Conservation (phyloP, 2,888 invertebrate species). For the Orthonychiurus folsomi region DNA sequence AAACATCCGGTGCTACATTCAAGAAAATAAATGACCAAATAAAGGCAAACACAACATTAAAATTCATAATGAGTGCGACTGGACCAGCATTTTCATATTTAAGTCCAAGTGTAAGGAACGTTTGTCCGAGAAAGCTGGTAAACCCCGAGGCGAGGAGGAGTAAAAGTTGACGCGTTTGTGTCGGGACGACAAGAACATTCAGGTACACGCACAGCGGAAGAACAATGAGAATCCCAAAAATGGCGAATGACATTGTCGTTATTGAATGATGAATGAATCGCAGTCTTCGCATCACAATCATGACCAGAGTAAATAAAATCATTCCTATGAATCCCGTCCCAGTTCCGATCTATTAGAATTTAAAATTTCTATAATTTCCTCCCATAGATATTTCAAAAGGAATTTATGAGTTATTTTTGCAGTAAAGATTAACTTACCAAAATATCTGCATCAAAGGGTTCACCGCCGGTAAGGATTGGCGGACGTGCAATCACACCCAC, state of each 20-base stretch:
- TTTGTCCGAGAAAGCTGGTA: constrained; percentile 28
- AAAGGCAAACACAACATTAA: constrained; percentile 32
- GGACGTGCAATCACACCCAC: constrained; percentile 26
- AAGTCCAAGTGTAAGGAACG: constrained; percentile 29
- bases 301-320: constrained; percentile 23
- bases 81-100: constrained; percentile 31
- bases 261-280: constrained; percentile 30
- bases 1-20: constrained; percentile 24
- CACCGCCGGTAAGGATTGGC: constrained; percentile 25
- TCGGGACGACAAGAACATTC: constrained; percentile 24
- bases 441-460: constrained; percentile 16
- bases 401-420: too few relatives aligned
- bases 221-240: constrained; percentile 28
- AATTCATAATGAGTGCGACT: constrained; percentile 28
- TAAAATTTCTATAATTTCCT: background rate
- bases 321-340: constrained; percentile 23
- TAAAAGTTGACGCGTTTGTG: constrained; percentile 18
- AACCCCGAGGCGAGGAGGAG: constrained; percentile 19
- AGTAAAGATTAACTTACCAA: constrained; percentile 19
- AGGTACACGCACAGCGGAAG: constrained; percentile 18
- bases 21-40: constrained; percentile 31
- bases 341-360: constrained; percentile 22
- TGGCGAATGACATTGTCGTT: constrained; percentile 21
- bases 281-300: constrained; percentile 29
- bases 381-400: too few relatives aligned